These are phyloP conservation scores for Ennomos fuscantarius DNA, from an alignment of 2,888 invertebrate species.

Conservation along the genomic window DNA sequence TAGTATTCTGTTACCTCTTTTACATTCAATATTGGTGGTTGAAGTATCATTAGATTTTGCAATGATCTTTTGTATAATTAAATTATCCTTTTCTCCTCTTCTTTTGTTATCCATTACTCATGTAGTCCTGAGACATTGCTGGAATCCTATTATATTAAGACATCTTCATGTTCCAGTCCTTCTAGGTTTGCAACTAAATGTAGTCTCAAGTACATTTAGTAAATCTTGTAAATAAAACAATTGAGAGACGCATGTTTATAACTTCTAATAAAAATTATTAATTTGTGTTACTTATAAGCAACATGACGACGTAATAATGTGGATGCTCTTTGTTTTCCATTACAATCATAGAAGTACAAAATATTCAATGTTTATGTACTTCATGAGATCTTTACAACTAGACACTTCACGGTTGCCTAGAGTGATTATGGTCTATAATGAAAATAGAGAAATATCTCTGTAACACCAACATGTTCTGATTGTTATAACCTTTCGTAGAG, in stretches of 20 bases:
- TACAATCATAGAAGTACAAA: conserved; percentile 32
- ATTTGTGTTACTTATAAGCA: conserved; percentile 19
- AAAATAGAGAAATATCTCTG: conserved; percentile 80
- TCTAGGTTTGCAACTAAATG: conserved; percentile 10
- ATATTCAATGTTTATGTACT: conserved; percentile 43
- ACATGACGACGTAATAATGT: conserved; percentile 17
- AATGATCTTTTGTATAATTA: too few relatives aligned
- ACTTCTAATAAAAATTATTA: conserved; percentile 5
- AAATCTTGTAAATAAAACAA: conserved; percentile 4
- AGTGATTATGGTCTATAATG: conserved; percentile 72
- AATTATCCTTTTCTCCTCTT: not conserved
- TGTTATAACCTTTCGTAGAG: conserved; percentile 81
- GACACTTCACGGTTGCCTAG: conserved; percentile 74
- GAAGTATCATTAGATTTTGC: not conserved
- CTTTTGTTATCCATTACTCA: not conserved
- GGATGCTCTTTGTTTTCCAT: conserved; percentile 23
- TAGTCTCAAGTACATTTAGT: conserved; percentile 9
- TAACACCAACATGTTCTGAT: conserved; percentile 78
- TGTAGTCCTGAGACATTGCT: not conserved
- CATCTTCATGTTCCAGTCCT: conserved; percentile 3
- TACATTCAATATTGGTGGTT: too few relatives aligned
- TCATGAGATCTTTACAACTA: conserved; percentile 52
- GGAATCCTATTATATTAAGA: not conserved
- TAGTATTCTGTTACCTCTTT: too few relatives aligned
- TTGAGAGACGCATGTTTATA: conserved; percentile 14